Evolutionary conservation across 2,797 vertebrate species (phyloP).

Genomic region (Xyrichtys novacula): DNA sequence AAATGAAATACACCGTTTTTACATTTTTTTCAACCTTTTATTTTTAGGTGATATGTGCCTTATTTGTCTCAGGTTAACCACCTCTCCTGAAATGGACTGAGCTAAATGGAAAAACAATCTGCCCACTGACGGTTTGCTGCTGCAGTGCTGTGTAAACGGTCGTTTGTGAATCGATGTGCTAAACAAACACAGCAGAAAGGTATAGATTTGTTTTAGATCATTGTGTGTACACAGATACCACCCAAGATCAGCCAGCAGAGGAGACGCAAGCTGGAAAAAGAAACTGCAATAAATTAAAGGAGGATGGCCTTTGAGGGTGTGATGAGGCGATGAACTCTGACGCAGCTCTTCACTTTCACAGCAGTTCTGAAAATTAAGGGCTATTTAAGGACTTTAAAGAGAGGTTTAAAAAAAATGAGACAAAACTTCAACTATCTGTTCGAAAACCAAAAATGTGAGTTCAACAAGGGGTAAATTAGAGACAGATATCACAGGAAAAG

Average conservation of each 20-base stretch:
- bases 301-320: not conserved
- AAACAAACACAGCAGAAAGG: constrained; percentile 49
- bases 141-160: constrained; percentile 35
- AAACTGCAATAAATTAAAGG: not conserved
- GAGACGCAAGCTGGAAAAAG: not conserved
- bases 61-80: constrained; percentile 8
- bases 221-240: constrained; percentile 7
- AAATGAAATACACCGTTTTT: no score
- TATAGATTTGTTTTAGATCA: constrained; percentile 61
- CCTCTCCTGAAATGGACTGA: constrained; percentile 23
- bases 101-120: constrained; percentile 48
- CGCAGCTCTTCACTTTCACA: not conserved
- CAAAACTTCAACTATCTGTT: no score
- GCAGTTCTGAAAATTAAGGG: no score
- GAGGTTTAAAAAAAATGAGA: no score
- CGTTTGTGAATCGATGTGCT: constrained; percentile 59
- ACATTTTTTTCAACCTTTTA: not conserved
- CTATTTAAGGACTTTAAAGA: no score
- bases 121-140: constrained; percentile 29
- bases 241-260: not conserved
- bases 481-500: no score
- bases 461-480: no score
- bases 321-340: constrained; percentile 4
- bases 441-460: no score
- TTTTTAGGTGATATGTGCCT: constrained; percentile 9